Conservation (phyloP, 2,113 vertebrate genomes). For the Cebidichthys violaceus region DNA sequence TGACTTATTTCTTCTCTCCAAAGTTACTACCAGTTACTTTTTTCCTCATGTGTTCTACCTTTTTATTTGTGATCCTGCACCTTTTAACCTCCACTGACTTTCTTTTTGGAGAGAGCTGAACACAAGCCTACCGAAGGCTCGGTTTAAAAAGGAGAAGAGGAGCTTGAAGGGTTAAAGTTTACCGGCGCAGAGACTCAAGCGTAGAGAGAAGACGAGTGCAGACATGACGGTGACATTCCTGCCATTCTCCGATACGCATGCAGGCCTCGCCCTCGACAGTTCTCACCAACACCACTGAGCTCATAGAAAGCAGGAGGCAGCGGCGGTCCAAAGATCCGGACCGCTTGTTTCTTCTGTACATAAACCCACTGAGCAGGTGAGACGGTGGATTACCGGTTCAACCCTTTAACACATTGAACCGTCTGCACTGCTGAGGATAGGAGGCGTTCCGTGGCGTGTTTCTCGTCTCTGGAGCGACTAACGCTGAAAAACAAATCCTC, state of each 20-base stretch:
- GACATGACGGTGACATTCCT: constrained; percentile 67
- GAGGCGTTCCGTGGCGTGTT: background rate
- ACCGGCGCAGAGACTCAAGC: background rate
- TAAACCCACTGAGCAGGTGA: too few species aligned
- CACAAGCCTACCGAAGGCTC: too few species aligned
- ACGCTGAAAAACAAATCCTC: background rate
- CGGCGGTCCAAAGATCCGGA: background rate
- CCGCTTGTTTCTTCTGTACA: background rate
- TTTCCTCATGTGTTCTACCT: too few species aligned
- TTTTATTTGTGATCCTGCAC: too few species aligned
- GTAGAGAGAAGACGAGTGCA: constrained; percentile 40
- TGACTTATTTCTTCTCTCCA: too few species aligned
- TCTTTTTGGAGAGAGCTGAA: too few species aligned
- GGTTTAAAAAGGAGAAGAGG: too few species aligned
- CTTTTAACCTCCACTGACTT: too few species aligned
- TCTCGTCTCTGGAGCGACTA: background rate
- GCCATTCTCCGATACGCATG: background rate
- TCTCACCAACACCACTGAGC: background rate
- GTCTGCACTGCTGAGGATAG: background rate
- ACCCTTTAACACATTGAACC: background rate
- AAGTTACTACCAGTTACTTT: too few species aligned
- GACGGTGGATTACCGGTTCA: too few species aligned
- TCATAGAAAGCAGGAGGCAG: background rate
- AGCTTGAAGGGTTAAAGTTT: too few species aligned
- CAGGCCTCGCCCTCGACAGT: constrained; percentile 12